Percentiles rank a stretch among this genome's conserved stretches.
These are phyloP conservation scores for Thyatira batis DNA, from an alignment of 2,888 invertebrate genomes.

Conservation along the genomic window DNA sequence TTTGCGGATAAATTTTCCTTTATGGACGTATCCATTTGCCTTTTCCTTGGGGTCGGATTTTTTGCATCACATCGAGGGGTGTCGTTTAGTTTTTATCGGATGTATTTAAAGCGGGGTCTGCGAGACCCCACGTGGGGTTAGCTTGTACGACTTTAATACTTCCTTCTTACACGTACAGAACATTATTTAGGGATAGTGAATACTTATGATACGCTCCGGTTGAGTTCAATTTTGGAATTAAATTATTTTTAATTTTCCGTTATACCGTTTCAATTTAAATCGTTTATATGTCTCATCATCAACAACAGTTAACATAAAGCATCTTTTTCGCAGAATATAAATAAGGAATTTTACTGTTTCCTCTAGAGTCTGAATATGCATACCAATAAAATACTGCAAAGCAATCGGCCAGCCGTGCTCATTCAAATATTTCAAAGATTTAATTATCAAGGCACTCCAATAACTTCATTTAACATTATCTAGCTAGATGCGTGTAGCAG, in stretches of 20 bases:
- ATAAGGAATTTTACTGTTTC: not conserved
- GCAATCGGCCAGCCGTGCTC: not conserved
- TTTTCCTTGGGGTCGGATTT: slow-evolving; percentile 59
- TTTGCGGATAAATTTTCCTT: slow-evolving; percentile 80
- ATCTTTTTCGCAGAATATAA: not conserved
- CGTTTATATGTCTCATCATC: not conserved
- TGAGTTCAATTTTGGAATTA: not conserved
- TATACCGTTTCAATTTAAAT: not conserved
- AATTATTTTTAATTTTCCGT: not conserved
- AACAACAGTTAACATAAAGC: too few species aligned
- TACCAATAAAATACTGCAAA: not conserved
- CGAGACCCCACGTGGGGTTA: slow-evolving; percentile 60
- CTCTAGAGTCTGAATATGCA: not conserved
- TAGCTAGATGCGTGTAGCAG: slow-evolving; percentile 18
- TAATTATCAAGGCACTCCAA: slow-evolving; percentile 7
- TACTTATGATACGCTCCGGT: slow-evolving; percentile 18
- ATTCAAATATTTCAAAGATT: not conserved
- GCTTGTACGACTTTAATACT: slow-evolving; percentile 76
- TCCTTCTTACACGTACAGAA: slow-evolving; percentile 65
- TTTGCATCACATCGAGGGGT: slow-evolving; percentile 53
- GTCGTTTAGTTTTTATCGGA: slow-evolving; percentile 79
- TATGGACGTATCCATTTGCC: slow-evolving; percentile 68
- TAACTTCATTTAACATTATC: slow-evolving; percentile 23
- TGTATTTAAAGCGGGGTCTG: slow-evolving; percentile 72
- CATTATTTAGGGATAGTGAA: slow-evolving; percentile 38